These are phyloP conservation scores for Homalodisca vitripennis DNA, from an alignment of 1,140 invertebrate genomes.

Conservation along the genomic window DNA sequence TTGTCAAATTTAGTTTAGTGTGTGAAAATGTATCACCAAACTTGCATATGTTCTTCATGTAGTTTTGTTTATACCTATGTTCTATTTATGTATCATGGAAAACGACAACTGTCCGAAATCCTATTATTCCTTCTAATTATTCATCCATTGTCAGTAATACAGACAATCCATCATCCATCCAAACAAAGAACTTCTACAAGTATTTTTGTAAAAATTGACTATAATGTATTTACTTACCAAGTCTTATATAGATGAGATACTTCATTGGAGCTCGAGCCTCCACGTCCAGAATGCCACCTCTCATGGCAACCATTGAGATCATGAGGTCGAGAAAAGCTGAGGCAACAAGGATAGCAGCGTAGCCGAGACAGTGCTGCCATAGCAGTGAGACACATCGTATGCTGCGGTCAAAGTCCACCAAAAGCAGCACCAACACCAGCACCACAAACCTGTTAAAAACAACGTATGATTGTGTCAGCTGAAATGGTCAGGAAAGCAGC, in stretches of 20 bases:
- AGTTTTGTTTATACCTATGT: too few relatives aligned
- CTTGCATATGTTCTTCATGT: too few relatives aligned
- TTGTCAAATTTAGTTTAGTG: too few relatives aligned
- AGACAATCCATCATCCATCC: too few relatives aligned
- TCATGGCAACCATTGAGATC: conserved; percentile 73
- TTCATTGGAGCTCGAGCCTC: conserved; percentile 72
- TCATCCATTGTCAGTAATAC: too few relatives aligned
- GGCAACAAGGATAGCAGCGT: conserved; percentile 64
- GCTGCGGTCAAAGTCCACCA: conserved; percentile 61
- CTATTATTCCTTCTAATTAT: too few relatives aligned
- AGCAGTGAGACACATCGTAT: conserved; percentile 60
- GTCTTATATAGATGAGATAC: conserved; percentile 77
- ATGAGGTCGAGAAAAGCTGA: conserved; percentile 69
- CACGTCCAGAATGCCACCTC: conserved; percentile 80
- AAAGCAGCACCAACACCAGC: conserved; percentile 56
- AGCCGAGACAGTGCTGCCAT: conserved; percentile 69
- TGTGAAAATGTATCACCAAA: too few relatives aligned
- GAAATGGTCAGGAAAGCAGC: conserved; percentile 47
- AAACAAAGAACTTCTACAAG: too few relatives aligned
- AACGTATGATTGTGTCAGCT: neutral
- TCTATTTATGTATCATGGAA: too few relatives aligned
- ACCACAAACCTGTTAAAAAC: conserved; percentile 57
- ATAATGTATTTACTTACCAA: conserved; percentile 67
- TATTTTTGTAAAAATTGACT: too few relatives aligned
- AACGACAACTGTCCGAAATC: too few relatives aligned